Evolutionary conservation across 2,888 invertebrate genomes (phyloP), one percentile per base, ranked within the genome.

Genomic region (Acronicta psi): DNA sequence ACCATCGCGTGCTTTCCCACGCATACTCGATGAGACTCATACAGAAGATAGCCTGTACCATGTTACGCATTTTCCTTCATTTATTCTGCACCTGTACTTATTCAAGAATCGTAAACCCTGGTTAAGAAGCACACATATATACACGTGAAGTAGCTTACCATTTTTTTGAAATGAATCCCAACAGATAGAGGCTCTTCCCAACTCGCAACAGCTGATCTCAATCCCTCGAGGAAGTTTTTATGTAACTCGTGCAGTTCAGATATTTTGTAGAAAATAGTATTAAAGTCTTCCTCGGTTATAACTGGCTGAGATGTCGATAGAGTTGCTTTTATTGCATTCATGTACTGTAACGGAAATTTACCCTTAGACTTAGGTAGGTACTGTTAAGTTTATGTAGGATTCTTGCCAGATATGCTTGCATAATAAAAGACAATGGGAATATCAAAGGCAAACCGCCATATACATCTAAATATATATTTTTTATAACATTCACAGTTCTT

Each of bases 221-320:
- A 94, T 41, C 97, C 96, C 59, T 97, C 96, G 41, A 98, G 94
- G 90, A 99, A 99, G 69, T 96, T 96, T 68, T 96, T 96, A 89
- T 99, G 99, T 54, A 98, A 94, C 46, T 95, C 95, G 82, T 97
- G 97, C 45, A 99, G 94, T 79, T 98, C 98, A 0, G 98, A 97
- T 87, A 99, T 98, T 92, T 98, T 98, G 87, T 97, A 98, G 91
- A 99, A 99, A 86, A 99, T 98, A 8, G 97, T 97, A 71, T 97
- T 97, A 84, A 98, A 97, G 86, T 99, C 98, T 68, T 97, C 97
- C 82, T 97, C 96, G 1, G 97, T 96, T 81, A 98, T 97, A 62
- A 99, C 97, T 43, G 98, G 98, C 87, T 98, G 98, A 10, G 98
- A 98, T 55, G 98, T 97, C 44, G 96, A 96, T 64, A 98, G 92